Conservation (phyloP, 2,888 invertebrate genomes). For the Drosophila trichaetosa region DNA sequence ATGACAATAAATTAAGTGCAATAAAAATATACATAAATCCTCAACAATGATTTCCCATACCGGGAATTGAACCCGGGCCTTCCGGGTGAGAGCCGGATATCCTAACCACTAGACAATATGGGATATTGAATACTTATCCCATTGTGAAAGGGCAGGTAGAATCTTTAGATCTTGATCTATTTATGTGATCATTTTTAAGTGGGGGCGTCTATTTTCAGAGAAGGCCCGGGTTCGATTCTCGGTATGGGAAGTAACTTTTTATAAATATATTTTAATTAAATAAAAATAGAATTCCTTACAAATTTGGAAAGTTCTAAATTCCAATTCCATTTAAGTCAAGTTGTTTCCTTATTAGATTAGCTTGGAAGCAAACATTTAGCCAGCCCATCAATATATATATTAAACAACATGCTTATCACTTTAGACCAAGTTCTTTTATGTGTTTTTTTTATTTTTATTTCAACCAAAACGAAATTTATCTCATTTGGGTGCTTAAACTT, state of each 20-base stretch:
- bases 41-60: constrained; percentile 89
- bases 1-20: constrained; percentile 29
- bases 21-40: constrained; percentile 1
- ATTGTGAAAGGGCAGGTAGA: not conserved
- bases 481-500: constrained; percentile 23
- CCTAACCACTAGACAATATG: constrained; percentile 86
- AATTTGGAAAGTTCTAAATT: not conserved
- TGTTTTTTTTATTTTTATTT: not conserved
- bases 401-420: not conserved
- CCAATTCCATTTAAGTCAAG: not conserved
- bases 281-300: not conserved
- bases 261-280: not conserved
- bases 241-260: constrained; percentile 89
- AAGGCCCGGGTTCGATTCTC: constrained; percentile 94
- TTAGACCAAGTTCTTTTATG: not conserved
- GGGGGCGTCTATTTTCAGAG: constrained; percentile 24
- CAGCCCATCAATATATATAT: not conserved
- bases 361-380: not conserved
- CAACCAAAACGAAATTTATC: not conserved
- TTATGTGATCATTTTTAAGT: not conserved
- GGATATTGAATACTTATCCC: constrained; percentile 56
- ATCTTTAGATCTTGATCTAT: not conserved
- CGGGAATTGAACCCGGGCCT: constrained; percentile 95
- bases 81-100: constrained; percentile 86
- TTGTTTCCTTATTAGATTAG: not conserved